phyloP scores from a whole-genome alignment of 1,140 invertebrate genomes.

The Littorina saxatilis region DNA sequence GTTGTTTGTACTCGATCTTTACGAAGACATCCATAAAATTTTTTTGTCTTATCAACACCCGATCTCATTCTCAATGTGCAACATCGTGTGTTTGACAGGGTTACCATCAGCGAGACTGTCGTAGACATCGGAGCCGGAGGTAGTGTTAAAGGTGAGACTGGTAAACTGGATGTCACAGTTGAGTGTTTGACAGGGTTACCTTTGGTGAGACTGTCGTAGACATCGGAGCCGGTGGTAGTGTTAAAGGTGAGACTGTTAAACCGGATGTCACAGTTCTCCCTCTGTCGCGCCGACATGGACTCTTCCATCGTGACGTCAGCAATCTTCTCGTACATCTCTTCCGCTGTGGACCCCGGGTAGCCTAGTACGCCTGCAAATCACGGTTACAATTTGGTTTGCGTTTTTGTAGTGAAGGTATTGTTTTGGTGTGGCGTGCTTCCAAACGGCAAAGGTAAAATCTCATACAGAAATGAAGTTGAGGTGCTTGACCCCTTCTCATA shows the following conservation, averaged over 20 bases:
- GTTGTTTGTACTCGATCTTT: no score
- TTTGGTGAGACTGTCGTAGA: conserved; percentile 54
- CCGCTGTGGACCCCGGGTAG: conserved; percentile 23
- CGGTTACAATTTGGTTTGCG: no score
- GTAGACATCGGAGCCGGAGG: conserved; percentile 53
- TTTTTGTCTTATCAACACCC: no score
- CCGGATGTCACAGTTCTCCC: conserved; percentile 50
- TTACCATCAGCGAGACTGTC: conserved; percentile 44
- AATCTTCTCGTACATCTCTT: conserved; percentile 32
- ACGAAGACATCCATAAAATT: no score
- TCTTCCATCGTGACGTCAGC: conserved; percentile 39
- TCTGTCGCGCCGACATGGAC: neutral
- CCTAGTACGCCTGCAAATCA: conserved; percentile 43
- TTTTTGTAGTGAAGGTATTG: no score
- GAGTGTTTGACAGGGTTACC: no score
- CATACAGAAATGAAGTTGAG: no score
- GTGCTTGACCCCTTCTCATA: no score
- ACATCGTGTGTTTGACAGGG: no score
- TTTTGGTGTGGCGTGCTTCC: no score
- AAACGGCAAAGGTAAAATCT: no score
- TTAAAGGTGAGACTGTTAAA: conserved; percentile 58
- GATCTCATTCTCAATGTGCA: no score
- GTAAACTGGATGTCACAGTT: conserved; percentile 56
- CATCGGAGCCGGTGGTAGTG: conserved; percentile 49
- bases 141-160: conserved; percentile 56